Evolutionary conservation across 2,797 vertebrate species (phyloP).

Genomic region (Dipus sagitta): DNA sequence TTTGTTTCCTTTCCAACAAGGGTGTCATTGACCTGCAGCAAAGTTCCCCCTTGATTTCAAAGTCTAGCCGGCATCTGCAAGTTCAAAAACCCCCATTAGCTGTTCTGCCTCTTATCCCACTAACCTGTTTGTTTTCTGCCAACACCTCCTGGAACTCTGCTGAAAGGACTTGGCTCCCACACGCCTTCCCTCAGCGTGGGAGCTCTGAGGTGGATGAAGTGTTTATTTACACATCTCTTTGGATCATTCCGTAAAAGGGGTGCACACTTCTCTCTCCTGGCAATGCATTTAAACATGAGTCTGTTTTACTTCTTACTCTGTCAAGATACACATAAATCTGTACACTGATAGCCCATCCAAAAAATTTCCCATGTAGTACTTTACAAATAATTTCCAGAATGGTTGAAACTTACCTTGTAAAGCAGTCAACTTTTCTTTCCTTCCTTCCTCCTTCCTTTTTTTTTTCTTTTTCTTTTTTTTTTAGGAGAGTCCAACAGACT

Average conservation of each 20-base stretch:
- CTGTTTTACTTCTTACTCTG: slow-evolving; percentile 43
- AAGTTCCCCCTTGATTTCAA: slow-evolving; percentile 42
- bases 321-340: slow-evolving; percentile 40
- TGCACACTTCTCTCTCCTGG: neutral
- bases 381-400: slow-evolving; percentile 57
- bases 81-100: slow-evolving; percentile 24
- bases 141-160: neutral
- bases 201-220: neutral
- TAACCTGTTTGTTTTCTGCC: slow-evolving; percentile 33
- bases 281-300: slow-evolving; percentile 51
- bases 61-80: neutral
- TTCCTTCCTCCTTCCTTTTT: no score
- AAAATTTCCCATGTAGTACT: neutral
- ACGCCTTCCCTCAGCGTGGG: neutral
- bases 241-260: slow-evolving; percentile 60
- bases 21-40: slow-evolving; percentile 25
- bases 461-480: neutral
- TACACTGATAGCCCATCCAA: neutral
- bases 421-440: neutral
- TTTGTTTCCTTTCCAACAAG: slow-evolving; percentile 17
- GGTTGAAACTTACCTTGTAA: slow-evolving; percentile 47
- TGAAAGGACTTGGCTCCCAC: neutral
- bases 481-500: no score
- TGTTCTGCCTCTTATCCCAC: neutral
- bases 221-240: slow-evolving; percentile 60